Evolutionary conservation across 2,113 vertebrate species (phyloP).

Genomic region (Zosterops japonicus): DNA sequence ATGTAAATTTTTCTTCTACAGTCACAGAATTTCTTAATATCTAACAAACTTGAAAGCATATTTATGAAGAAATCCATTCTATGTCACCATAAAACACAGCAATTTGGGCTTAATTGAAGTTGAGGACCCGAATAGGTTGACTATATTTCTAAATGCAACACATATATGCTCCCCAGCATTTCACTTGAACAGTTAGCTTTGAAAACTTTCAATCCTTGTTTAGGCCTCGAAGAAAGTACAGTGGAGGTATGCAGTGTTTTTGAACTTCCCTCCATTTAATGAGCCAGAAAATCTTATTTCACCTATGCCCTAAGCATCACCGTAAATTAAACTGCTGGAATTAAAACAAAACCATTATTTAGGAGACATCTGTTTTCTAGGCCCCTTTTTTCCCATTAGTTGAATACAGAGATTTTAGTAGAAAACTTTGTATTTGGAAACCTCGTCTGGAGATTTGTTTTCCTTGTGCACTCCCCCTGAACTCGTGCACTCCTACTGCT

Average conservation of each 20-base stretch:
- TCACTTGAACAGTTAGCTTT: not conserved
- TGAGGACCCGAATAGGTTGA: not conserved
- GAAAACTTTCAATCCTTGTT: not conserved
- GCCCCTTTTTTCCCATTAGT: not conserved
- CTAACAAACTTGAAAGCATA: not conserved
- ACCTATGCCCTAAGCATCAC: not conserved
- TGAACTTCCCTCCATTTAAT: not conserved
- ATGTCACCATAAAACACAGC: not conserved
- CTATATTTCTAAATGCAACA: not conserved
- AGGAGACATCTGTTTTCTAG: not conserved
- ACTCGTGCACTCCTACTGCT: not conserved
- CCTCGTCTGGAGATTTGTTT: not conserved
- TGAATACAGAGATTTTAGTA: conserved; percentile 11
- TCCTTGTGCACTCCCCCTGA: not conserved
- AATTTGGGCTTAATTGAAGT: not conserved
- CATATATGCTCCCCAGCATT: not conserved
- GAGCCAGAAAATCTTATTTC: not conserved
- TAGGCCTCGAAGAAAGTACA: not conserved
- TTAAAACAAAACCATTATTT: conserved; percentile 15
- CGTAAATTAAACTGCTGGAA: not conserved
- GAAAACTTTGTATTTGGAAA: not conserved
- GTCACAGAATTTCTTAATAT: not conserved
- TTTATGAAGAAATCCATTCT: not conserved
- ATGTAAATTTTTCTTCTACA: not conserved
- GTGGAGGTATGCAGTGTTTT: not conserved